These are phyloP conservation scores for Hydropsyche tenuis DNA, from an alignment of 1,140 invertebrate species.

Conservation along the genomic window DNA sequence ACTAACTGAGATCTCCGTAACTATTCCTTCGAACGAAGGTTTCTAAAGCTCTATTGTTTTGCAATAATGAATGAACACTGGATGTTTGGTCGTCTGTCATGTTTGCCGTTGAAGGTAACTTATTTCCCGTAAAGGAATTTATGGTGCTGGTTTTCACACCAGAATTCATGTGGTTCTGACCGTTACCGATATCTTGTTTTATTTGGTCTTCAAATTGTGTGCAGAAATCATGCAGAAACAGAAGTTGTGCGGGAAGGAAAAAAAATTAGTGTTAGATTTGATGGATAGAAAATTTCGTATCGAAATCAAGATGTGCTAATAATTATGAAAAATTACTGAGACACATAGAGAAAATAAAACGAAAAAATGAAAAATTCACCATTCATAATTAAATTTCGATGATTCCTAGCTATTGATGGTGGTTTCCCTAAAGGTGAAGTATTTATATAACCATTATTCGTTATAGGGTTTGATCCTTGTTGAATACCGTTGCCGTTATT, in stretches of 20 bases:
- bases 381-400: constrained; percentile 40
- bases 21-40: constrained; percentile 68
- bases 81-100: constrained; percentile 61
- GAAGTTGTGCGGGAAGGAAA: constrained; percentile 31
- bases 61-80: constrained; percentile 53
- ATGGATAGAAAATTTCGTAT: background rate
- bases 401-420: constrained; percentile 35
- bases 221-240: constrained; percentile 25
- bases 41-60: constrained; percentile 67
- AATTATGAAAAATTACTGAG: background rate
- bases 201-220: constrained; percentile 37
- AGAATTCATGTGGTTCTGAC: constrained; percentile 18
- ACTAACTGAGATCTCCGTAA: constrained; percentile 69
- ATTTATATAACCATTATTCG: constrained; percentile 40
- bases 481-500: constrained; percentile 13
- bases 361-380: constrained; percentile 29
- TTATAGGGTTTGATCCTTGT: constrained; percentile 1
- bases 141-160: constrained; percentile 11
- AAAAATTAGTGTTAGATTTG: background rate
- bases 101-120: constrained; percentile 51
- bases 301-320: background rate
- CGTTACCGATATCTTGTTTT: constrained; percentile 37
- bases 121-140: constrained; percentile 28
- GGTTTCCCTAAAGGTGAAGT: constrained; percentile 39
- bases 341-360: background rate